Conservation (phyloP, 2,113 vertebrate species). For the Alexandromys fortis region DNA sequence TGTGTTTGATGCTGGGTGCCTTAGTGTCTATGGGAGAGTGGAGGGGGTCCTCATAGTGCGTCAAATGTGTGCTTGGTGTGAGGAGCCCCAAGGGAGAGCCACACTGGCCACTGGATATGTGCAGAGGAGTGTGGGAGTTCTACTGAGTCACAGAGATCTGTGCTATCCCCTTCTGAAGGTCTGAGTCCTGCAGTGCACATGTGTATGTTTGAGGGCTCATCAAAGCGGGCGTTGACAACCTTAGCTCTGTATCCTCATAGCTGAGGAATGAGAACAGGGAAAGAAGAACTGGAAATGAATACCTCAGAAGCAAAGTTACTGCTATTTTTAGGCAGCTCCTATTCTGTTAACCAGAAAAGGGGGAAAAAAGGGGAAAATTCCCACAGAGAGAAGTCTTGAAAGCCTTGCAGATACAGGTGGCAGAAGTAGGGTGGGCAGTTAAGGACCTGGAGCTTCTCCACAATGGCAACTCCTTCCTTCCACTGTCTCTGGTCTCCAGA, state of each 20-base stretch:
- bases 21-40: not conserved
- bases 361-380: not conserved
- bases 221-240: not conserved
- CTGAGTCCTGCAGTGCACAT: not conserved
- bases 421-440: not conserved
- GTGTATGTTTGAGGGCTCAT: accelerated
- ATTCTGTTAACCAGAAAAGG: slow-evolving; percentile 75
- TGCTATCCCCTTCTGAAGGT: not conserved
- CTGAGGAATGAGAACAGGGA: slow-evolving; percentile 10
- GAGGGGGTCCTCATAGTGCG: not conserved
- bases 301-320: slow-evolving; percentile 63
- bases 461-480: not conserved
- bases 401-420: slow-evolving; percentile 30
- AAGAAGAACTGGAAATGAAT: slow-evolving; percentile 53
- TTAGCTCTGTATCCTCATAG: slow-evolving; percentile 40
- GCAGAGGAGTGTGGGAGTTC: not conserved
- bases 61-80: not conserved
- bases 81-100: not conserved
- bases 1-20: not conserved
- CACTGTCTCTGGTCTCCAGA: not conserved
- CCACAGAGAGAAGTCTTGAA: not conserved
- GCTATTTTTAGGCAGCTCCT: slow-evolving; percentile 74
- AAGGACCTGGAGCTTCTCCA: not conserved
- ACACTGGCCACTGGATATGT: not conserved
- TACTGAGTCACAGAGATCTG: not conserved